Base-by-base conservation (phyloP, 2,113 vertebrate species). In the Grantiella picta region DNA sequence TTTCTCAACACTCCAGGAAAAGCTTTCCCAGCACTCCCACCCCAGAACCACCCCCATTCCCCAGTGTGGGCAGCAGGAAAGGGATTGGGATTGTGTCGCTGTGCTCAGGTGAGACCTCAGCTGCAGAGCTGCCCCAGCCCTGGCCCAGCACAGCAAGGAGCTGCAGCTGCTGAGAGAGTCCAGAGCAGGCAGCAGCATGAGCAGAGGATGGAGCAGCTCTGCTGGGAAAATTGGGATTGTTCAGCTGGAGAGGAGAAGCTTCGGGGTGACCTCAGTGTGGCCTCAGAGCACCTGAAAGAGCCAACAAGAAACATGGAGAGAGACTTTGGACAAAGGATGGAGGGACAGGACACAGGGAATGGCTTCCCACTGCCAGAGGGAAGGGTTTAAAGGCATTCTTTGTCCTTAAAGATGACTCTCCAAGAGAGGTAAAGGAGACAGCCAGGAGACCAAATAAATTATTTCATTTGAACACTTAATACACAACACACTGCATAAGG, bases 211-310 rank as follows among this genome's bases (percentile, higher is more conserved):
- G 65, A 35, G 66, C 85, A 88, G 75, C 75, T 71, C 65, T 87
- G 65, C 65, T 79, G 85, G 10, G 23, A 52, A 15, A 68, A 6
- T 14, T 68, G 82, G 61, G 16, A 3, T 2, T 3, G 52, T 0
- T 57, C 61, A 75, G 5, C 70, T 42, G 53, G 2, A 5, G 2
- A 18, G 19, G 53, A 23, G 72, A 45, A 36, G 31, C 71, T 11
- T 3, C 21, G 31, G 61, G 35, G 20, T 13, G 35, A 18, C 1
- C 60, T 16, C 5, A 25, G 0, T 4, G 61, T 17, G 53, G 44
- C 53, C 63, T 4, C 27, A 1, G 44, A 44, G 72, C 0, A 1
- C 45, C 53, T 12, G 63, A 31, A 52, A 9, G 45, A 6, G 63
- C 27, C 18, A 9, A 35, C 23, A 25, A 1, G 57, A 71, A 56